phyloP scores from a whole-genome alignment of 2,888 invertebrate genomes.

The Chrysomela aeneicollis region DNA sequence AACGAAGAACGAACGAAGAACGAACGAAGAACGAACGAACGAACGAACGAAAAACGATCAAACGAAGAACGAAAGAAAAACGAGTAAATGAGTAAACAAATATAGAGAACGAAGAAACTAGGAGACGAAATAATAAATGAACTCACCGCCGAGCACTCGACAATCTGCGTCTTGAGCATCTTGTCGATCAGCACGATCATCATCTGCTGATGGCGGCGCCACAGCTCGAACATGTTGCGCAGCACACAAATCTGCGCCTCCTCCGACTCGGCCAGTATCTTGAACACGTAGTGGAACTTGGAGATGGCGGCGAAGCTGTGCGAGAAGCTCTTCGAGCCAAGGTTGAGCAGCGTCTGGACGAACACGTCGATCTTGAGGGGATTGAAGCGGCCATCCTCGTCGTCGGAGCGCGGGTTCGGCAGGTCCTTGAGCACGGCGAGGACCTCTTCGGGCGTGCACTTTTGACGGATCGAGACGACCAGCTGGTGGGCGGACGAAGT shows the following conservation, averaged over 20 bases:
- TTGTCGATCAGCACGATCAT: constrained; percentile 96
- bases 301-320: constrained; percentile 99
- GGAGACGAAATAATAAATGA: neutral
- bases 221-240: constrained; percentile 92
- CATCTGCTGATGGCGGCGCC: constrained; percentile 97
- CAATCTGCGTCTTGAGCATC: constrained; percentile 95
- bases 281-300: constrained; percentile 92
- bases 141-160: constrained; percentile 87
- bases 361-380: constrained; percentile 96
- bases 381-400: constrained; percentile 81
- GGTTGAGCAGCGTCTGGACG: constrained; percentile 91
- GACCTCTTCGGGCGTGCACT: constrained; percentile 90
- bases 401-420: constrained; percentile 81
- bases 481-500: constrained; percentile 86
- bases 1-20: too few species aligned
- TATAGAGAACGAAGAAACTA: neutral
- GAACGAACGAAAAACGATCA: too few species aligned
- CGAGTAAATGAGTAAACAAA: too few species aligned
- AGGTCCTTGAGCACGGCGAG: constrained; percentile 85
- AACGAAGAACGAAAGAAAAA: too few species aligned
- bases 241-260: constrained; percentile 95
- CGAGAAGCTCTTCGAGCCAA: constrained; percentile 96
- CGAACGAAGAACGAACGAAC: neutral
- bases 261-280: constrained; percentile 91
- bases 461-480: constrained; percentile 86